These are phyloP conservation scores for Penaeus indicus DNA, from an alignment of 1,140 invertebrate species.

Conservation along the genomic window DNA sequence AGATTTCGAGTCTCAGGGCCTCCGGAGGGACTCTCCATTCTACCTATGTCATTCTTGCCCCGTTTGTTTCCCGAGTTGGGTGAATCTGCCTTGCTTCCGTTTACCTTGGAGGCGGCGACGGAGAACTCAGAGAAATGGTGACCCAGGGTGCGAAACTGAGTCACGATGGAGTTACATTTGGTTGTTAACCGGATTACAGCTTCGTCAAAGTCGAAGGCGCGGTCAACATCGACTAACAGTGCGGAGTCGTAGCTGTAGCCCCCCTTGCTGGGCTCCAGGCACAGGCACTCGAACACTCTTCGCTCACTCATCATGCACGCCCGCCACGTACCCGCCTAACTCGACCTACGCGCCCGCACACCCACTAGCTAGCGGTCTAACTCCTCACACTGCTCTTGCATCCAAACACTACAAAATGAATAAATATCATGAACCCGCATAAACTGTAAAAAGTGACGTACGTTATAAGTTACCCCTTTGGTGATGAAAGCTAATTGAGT, in stretches of 20 bases:
- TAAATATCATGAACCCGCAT: too few species aligned
- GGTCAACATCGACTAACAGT: conserved; percentile 49
- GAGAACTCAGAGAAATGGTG: conserved; percentile 46
- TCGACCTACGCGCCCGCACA: too few species aligned
- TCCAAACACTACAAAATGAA: too few species aligned
- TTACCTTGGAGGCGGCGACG: conserved; percentile 35
- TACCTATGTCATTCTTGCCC: not conserved
- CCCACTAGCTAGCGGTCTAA: too few species aligned
- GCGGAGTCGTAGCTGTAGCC: conserved; percentile 51
- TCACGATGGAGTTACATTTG: conserved; percentile 55
- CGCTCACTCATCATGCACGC: conserved; percentile 34
- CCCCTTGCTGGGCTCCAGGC: conserved; percentile 30
- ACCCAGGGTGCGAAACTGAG: conserved; percentile 39
- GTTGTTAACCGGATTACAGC: conserved; percentile 47
- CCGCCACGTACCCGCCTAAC: too few species aligned
- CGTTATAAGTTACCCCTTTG: too few species aligned
- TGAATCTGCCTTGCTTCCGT: not conserved
- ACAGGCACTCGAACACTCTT: conserved; percentile 47
- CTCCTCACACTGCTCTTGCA: too few species aligned
- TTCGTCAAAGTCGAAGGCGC: conserved; percentile 47
- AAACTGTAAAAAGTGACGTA: too few species aligned
- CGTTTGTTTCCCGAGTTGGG: not conserved
- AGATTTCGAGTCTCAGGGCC: conserved; percentile 38
- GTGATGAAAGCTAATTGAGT: too few species aligned
- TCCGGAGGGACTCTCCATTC: not conserved